phyloP scores from a whole-genome alignment of 2,113 vertebrate species.

The Colinus virginianus region DNA sequence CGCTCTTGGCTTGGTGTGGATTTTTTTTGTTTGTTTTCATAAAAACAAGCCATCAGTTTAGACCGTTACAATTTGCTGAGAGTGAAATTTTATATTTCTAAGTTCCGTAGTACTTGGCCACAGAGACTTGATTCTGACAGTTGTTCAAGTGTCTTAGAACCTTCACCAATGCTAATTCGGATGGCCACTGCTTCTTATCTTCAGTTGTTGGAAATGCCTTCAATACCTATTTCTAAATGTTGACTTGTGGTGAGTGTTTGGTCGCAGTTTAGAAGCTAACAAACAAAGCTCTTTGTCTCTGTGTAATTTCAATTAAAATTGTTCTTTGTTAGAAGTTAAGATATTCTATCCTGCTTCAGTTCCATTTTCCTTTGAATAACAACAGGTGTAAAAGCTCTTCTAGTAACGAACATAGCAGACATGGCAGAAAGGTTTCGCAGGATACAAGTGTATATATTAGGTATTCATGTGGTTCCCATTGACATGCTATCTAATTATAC shows the following conservation, averaged over 20 bases:
- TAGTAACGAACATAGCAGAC: not conserved
- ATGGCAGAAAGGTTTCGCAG: not conserved
- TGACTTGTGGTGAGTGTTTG: not conserved
- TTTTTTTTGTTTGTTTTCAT: not conserved
- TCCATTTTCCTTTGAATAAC: not conserved
- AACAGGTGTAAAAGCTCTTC: not conserved
- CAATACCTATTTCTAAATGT: not conserved
- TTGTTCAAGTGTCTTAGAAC: not conserved
- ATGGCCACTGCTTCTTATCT: not conserved
- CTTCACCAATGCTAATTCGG: not conserved
- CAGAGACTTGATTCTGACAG: not conserved
- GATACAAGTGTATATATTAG: not conserved
- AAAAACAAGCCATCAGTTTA: not conserved
- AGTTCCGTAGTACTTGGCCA: not conserved
- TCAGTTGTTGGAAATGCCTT: not conserved
- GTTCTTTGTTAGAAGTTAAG: not conserved
- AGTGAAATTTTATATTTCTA: not conserved
- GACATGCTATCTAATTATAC: not conserved
- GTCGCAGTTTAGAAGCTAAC: not conserved
- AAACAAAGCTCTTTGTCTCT: not conserved
- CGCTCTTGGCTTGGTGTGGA: not conserved
- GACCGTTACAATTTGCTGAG: not conserved
- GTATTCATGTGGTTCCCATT: not conserved
- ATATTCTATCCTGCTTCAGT: not conserved
- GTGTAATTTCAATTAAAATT: not conserved